Conservation (phyloP, 37 sponge, comb jelly and placozoan genomes). For the Halisarca cf. caerulea region DNA sequence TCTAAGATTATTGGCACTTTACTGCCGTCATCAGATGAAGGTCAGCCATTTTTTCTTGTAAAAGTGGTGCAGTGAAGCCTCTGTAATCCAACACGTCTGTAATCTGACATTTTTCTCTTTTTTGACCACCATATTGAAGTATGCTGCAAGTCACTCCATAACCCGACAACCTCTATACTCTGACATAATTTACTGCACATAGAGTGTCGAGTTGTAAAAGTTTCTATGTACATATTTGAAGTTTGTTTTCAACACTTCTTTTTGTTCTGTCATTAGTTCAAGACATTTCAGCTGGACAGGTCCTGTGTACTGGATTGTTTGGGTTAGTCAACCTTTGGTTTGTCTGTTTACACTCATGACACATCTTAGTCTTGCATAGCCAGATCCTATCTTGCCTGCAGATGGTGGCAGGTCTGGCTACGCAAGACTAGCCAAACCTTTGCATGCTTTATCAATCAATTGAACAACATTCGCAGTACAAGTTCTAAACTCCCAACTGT, state of each 20-base stretch:
- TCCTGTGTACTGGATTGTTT: conserved; percentile 92
- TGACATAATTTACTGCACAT: no score
- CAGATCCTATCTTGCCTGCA: no score
- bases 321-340: conserved; percentile 34
- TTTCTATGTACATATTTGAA: no score
- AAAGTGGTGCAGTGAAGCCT: no score
- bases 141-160: no score
- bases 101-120: background rate
- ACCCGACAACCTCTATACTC: no score
- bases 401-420: no score
- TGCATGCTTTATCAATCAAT: background rate
- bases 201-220: no score
- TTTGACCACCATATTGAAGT: background rate
- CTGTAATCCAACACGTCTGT: background rate
- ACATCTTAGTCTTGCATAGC: no score
- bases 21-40: conserved; percentile 68
- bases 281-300: conserved; percentile 84
- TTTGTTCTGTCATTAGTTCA: background rate
- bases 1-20: conserved; percentile 82
- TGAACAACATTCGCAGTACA: background rate
- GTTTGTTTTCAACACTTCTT: background rate
- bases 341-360: no score
- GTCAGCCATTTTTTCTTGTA: background rate
- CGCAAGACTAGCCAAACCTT: no score
- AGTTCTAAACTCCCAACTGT: background rate